Percentiles rank a stretch among this genome's conserved stretches.
Evolutionary conservation across 2,888 invertebrate genomes (phyloP).

Genomic region (Arctia plantaginis): DNA sequence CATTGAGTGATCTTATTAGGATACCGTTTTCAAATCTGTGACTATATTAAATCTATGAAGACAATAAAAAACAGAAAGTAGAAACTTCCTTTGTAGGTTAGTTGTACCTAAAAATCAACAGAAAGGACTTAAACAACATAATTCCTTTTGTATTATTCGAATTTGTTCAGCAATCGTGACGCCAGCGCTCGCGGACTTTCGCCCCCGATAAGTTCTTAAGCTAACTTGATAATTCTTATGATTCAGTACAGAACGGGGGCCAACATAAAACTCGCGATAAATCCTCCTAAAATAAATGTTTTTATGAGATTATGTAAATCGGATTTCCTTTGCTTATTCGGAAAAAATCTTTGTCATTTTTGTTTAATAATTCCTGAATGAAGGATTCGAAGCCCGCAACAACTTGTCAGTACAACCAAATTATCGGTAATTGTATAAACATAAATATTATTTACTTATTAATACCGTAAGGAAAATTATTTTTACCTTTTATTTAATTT

Average conservation of each 20-base stretch:
- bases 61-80: neutral
- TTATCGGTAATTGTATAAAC: no score
- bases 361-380: slow-evolving; percentile 27
- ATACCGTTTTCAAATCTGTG: neutral
- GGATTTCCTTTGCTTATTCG: slow-evolving; percentile 15
- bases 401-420: no score
- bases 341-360: slow-evolving; percentile 26
- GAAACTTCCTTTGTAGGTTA: neutral
- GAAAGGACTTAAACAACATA: slow-evolving; percentile 23
- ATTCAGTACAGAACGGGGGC: slow-evolving; percentile 30
- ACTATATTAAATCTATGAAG: neutral
- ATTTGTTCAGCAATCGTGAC: slow-evolving; percentile 37
- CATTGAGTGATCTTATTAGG: no score
- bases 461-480: no score
- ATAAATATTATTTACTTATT: no score
- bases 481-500: no score
- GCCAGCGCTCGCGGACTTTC: slow-evolving; percentile 24
- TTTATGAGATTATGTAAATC: slow-evolving; percentile 42
- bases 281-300: slow-evolving; percentile 31
- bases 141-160: slow-evolving; percentile 46
- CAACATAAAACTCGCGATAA: slow-evolving; percentile 36
- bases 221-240: slow-evolving; percentile 41
- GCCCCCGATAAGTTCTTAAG: slow-evolving; percentile 36
- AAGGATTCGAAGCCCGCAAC: neutral
- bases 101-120: slow-evolving; percentile 14